Percentiles rank a stretch among this genome's conserved stretches.
phyloP scores from a whole-genome alignment of 2,113 vertebrate species.

The Lycocorax pyrrhopterus region DNA sequence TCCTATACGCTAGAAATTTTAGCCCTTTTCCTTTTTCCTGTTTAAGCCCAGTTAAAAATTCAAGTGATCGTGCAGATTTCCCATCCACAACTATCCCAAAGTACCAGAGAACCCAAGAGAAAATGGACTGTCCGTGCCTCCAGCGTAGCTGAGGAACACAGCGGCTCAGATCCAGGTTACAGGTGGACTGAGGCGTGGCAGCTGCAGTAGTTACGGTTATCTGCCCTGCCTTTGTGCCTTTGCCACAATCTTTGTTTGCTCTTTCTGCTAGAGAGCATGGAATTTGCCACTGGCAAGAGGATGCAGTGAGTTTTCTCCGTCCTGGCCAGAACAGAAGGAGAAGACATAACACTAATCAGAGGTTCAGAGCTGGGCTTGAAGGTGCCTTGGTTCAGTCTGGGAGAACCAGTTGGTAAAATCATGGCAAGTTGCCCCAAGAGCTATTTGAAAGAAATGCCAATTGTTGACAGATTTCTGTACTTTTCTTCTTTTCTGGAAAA shows the following conservation, averaged over 20 bases:
- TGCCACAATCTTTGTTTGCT: neutral
- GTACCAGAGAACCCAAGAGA: rapidly evolving
- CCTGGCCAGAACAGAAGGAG: neutral
- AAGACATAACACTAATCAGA: neutral
- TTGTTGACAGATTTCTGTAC: neutral
- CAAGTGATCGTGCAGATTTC: neutral
- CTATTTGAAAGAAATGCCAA: neutral
- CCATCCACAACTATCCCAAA: neutral
- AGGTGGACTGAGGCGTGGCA: neutral
- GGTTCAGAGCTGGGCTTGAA: neutral
- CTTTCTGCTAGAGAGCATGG: neutral
- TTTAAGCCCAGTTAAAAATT: neutral
- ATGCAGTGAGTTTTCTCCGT: neutral
- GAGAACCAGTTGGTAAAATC: neutral
- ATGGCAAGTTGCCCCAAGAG: neutral
- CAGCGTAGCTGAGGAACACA: rapidly evolving
- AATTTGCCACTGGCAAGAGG: neutral
- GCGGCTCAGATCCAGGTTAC: neutral
- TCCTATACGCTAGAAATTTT: neutral
- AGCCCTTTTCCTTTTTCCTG: neutral
- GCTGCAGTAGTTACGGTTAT: rapidly evolving
- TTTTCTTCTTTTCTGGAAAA: neutral
- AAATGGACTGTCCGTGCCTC: neutral
- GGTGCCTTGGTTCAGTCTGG: neutral
- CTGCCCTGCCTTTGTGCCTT: neutral